phyloP scores from a whole-genome alignment of 23 tunicate species.

The Pegea sp. region DNA sequence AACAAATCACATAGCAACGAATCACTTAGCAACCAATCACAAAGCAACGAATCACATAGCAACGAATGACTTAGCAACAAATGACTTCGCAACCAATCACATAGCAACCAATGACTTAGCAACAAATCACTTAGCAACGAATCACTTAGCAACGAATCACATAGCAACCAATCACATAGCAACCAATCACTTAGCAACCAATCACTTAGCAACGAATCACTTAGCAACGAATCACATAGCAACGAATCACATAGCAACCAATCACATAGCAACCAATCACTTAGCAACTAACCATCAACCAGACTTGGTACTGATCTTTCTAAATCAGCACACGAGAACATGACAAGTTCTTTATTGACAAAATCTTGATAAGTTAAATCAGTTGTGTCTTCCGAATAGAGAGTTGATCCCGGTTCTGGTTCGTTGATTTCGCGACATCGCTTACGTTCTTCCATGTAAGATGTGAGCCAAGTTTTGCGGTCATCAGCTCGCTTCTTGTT shows the following conservation, averaged over 20 bases:
- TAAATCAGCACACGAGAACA: constrained; percentile 90
- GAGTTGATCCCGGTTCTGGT: constrained; percentile 61
- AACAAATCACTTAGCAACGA: no score
- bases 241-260: no score
- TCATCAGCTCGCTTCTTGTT: constrained; percentile 84
- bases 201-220: no score
- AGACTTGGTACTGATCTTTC: constrained; percentile 80
- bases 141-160: no score
- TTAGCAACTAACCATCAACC: constrained; percentile 46
- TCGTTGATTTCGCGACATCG: constrained; percentile 36
- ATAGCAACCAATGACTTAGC: no score
- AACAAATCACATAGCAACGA: constrained; percentile 8
- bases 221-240: no score
- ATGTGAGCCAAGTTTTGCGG: constrained; percentile 83
- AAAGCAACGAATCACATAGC: constrained; percentile 1
- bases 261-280: no score
- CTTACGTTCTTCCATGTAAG: constrained; percentile 72
- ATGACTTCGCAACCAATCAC: no score
- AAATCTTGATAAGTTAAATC: constrained; percentile 58
- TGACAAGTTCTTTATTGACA: constrained; percentile 84
- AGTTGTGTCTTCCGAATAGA: constrained; percentile 45
- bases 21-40: not conserved
- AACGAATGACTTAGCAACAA: no score
- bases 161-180: not conserved
- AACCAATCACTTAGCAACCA: no score